Percentiles rank a stretch among this genome's conserved stretches.
These are phyloP conservation scores for Pteronotus mesoamericanus DNA, from an alignment of 2,797 vertebrate species.

Conservation along the genomic window DNA sequence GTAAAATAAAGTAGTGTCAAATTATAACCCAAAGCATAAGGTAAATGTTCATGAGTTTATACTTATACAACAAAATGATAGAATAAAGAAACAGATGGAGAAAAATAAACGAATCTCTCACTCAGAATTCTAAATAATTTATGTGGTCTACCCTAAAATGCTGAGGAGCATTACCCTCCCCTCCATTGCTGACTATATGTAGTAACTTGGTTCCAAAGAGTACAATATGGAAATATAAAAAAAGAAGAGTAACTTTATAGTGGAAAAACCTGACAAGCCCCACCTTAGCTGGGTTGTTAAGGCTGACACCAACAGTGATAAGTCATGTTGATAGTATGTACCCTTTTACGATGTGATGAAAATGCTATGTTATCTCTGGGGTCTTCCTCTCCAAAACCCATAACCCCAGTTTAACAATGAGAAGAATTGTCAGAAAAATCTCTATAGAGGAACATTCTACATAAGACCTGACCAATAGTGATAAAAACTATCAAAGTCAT, in stretches of 20 bases:
- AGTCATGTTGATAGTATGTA: not conserved
- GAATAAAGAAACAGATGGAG: not conserved
- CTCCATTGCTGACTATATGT: not conserved
- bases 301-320: not conserved
- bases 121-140: not conserved
- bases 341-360: not conserved
- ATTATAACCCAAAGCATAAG: not conserved
- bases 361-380: not conserved
- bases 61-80: not conserved
- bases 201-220: not conserved
- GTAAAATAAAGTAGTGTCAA: not conserved
- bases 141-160: not conserved
- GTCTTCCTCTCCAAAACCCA: not conserved
- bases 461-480: not conserved
- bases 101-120: not conserved
- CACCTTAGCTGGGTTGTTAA: not conserved
- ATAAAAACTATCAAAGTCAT: not conserved
- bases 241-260: not conserved
- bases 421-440: not conserved
- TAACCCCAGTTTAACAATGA: not conserved
- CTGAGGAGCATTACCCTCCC: not conserved
- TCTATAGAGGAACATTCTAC: not conserved
- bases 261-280: not conserved
- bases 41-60: not conserved
- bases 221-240: not conserved